These are phyloP conservation scores for Luperina nickerlii DNA, from an alignment of 2,888 invertebrate genomes.

Conservation along the genomic window DNA sequence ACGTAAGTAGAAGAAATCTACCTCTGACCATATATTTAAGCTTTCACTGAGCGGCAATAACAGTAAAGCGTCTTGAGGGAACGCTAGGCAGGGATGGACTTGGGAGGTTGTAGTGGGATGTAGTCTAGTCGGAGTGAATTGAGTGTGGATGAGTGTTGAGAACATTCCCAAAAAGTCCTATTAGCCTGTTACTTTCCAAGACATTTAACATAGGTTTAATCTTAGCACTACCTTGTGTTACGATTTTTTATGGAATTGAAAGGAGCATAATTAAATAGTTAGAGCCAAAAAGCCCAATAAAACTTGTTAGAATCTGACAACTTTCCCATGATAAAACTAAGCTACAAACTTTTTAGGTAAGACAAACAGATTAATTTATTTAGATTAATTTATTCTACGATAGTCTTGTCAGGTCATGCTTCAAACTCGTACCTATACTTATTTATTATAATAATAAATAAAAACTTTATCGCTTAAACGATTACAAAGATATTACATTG, in stretches of 20 bases:
- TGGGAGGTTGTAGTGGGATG: conserved; percentile 16
- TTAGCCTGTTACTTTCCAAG: background rate
- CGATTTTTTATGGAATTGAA: background rate
- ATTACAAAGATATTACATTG: too few relatives aligned
- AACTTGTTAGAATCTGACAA: background rate
- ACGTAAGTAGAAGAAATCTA: conserved; percentile 74
- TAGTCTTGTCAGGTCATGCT: background rate
- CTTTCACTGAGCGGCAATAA: conserved; percentile 81
- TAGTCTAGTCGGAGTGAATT: background rate
- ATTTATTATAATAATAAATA: too few relatives aligned
- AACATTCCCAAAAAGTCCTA: background rate
- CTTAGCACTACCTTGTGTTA: background rate
- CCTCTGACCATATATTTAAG: conserved; percentile 79
- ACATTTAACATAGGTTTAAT: background rate
- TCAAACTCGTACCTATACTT: background rate
- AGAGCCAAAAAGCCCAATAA: too few relatives aligned
- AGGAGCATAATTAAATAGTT: background rate
- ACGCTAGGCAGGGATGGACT: conserved; percentile 67
- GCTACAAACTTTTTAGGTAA: too few relatives aligned
- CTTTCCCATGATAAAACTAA: background rate
- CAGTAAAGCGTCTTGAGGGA: conserved; percentile 84
- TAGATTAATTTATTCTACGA: too few relatives aligned
- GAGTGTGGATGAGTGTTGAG: background rate
- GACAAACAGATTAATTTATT: too few relatives aligned
- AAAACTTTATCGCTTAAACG: too few relatives aligned